Percentiles rank a stretch among this genome's conserved stretches.
Evolutionary conservation across 2,888 invertebrate species (phyloP).

Genomic region (Xestia sexstrigata): DNA sequence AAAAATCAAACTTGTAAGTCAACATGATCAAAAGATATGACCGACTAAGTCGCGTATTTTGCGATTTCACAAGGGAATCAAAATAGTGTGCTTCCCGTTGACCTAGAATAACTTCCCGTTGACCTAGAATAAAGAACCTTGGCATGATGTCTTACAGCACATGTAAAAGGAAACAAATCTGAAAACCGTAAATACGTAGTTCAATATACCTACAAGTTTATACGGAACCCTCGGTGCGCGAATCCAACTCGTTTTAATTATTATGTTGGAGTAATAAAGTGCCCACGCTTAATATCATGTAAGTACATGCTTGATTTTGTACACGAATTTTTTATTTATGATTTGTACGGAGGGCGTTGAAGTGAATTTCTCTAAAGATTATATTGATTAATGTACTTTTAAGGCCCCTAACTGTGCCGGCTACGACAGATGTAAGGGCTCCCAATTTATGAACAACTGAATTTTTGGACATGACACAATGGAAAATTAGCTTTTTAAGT

Average conservation of each 20-base stretch:
- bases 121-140: no score
- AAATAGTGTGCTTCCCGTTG: no score
- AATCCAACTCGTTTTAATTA: slow-evolving; percentile 6
- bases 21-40: no score
- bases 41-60: no score
- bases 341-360: slow-evolving; percentile 29
- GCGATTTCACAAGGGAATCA: no score
- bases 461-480: not conserved
- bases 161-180: no score
- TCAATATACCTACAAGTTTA: no score
- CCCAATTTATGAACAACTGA: slow-evolving; percentile 6
- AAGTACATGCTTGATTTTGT: slow-evolving; percentile 2
- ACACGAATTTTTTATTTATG: slow-evolving; percentile 14
- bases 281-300: slow-evolving; percentile 7
- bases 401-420: slow-evolving; percentile 17
- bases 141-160: no score
- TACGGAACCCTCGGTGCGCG: no score
- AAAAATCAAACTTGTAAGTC: no score
- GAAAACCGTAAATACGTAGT: no score
- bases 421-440: slow-evolving; percentile 13
- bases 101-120: no score
- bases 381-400: slow-evolving; percentile 35
- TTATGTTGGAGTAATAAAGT: not conserved
- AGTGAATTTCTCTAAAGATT: slow-evolving; percentile 24
- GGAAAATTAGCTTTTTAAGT: slow-evolving; percentile 7